Evolutionary conservation across 2,113 vertebrate genomes (phyloP).

Genomic region (Lasiurus cinereus): DNA sequence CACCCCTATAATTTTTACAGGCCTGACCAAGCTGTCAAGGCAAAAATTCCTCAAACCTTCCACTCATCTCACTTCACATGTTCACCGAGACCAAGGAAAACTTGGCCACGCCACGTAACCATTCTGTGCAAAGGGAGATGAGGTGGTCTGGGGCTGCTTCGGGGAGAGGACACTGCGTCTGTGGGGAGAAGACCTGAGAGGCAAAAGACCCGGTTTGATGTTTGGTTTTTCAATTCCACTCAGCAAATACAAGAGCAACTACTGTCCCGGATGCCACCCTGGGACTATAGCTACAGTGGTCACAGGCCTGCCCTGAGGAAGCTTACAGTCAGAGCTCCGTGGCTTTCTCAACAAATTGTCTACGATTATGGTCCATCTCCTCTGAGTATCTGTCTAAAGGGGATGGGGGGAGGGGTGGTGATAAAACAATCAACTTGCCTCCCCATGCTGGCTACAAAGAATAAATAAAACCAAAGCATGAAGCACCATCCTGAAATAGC

Average conservation of each 20-base stretch:
- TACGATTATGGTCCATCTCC: not conserved
- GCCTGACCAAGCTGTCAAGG: not conserved
- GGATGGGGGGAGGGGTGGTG: too few relatives aligned
- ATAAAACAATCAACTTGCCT: slow-evolving; percentile 9
- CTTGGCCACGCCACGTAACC: not conserved
- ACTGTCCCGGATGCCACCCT: not conserved
- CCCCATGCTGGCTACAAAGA: not conserved
- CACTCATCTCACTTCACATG: not conserved
- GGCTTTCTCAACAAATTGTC: slow-evolving; percentile 18
- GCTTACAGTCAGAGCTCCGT: not conserved
- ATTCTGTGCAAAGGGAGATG: not conserved
- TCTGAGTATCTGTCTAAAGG: not conserved
- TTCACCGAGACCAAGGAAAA: not conserved
- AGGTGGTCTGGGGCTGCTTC: accelerated
- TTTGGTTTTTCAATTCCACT: not conserved
- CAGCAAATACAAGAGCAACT: not conserved
- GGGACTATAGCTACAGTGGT: accelerated
- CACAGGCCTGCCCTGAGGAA: not conserved
- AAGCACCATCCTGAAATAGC: not conserved
- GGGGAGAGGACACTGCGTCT: not conserved
- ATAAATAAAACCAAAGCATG: slow-evolving; percentile 8
- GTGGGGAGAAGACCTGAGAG: not conserved
- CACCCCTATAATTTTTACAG: not conserved
- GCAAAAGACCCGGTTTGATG: not conserved
- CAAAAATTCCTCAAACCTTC: not conserved